These are phyloP conservation scores for Lepus oiostolus DNA, from an alignment of 2,797 vertebrate genomes.

Conservation along the genomic window DNA sequence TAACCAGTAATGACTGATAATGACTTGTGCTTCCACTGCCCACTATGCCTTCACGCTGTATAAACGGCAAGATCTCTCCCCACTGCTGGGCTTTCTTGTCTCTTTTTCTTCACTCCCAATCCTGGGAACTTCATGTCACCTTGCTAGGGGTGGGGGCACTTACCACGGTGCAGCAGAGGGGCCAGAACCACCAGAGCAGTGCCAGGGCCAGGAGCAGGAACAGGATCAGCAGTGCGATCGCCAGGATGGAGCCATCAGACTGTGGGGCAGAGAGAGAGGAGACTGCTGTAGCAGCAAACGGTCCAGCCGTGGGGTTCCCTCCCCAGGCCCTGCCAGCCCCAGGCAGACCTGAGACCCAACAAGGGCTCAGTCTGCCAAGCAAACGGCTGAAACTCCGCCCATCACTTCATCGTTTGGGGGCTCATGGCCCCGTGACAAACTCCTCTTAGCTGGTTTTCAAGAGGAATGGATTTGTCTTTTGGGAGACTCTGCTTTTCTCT, in stretches of 20 bases:
- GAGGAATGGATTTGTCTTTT: slow-evolving; percentile 12
- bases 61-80: not conserved
- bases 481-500: not conserved
- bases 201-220: slow-evolving; percentile 95
- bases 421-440: not conserved
- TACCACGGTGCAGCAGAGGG: slow-evolving; percentile 99
- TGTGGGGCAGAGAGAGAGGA: slow-evolving; percentile 83
- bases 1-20: not conserved
- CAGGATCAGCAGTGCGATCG: slow-evolving; percentile 95
- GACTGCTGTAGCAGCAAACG: not conserved
- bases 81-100: not conserved
- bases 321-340: not conserved
- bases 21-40: not conserved
- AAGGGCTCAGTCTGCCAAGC: not conserved
- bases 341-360: not conserved
- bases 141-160: slow-evolving; percentile 83
- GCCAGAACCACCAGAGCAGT: slow-evolving; percentile 99
- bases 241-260: slow-evolving; percentile 98
- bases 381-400: not conserved
- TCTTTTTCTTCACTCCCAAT: not conserved
- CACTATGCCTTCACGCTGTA: not conserved
- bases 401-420: not conserved
- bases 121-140: not conserved
- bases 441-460: not conserved
- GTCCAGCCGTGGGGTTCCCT: not conserved